Percentiles rank a stretch among this genome's conserved stretches.
Evolutionary conservation across 2,113 vertebrate species (phyloP).

Genomic region (Mesitornis unicolor): DNA sequence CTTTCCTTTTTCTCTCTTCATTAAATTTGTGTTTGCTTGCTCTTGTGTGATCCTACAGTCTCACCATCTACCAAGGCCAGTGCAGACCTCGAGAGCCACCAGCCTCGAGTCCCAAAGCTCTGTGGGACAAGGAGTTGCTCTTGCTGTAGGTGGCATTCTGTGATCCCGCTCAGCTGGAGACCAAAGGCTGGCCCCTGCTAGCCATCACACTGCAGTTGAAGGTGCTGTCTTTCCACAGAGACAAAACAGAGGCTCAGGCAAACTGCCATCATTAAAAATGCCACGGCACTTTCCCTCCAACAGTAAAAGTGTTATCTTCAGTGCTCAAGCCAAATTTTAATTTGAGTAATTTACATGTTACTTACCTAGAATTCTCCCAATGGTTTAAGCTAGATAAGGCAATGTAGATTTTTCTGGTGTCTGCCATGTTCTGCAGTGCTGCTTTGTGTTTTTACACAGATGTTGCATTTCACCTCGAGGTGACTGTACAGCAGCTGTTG

Average conservation of each 20-base stretch:
- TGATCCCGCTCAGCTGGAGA: rapidly evolving
- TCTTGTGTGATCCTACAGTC: background rate
- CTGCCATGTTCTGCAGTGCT: background rate
- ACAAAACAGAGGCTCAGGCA: background rate
- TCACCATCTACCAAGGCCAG: rapidly evolving
- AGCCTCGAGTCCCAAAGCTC: rapidly evolving
- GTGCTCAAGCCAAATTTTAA: background rate
- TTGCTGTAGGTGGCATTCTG: background rate
- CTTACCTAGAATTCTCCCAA: background rate
- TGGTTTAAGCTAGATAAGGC: background rate
- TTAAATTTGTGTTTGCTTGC: rapidly evolving
- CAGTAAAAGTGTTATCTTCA: background rate
- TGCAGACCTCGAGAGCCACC: rapidly evolving
- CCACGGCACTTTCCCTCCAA: background rate
- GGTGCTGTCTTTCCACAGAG: background rate
- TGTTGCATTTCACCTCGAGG: conserved; percentile 23
- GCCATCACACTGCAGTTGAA: background rate
- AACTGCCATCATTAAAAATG: background rate
- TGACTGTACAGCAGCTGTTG: conserved; percentile 43
- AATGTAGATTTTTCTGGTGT: background rate
- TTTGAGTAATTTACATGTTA: background rate
- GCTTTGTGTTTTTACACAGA: background rate
- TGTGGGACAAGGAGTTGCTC: background rate
- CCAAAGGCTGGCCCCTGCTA: background rate
- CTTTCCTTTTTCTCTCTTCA: background rate